These are phyloP conservation scores for Manis pentadactyla DNA, from an alignment of 2,797 vertebrate species.

Conservation along the genomic window DNA sequence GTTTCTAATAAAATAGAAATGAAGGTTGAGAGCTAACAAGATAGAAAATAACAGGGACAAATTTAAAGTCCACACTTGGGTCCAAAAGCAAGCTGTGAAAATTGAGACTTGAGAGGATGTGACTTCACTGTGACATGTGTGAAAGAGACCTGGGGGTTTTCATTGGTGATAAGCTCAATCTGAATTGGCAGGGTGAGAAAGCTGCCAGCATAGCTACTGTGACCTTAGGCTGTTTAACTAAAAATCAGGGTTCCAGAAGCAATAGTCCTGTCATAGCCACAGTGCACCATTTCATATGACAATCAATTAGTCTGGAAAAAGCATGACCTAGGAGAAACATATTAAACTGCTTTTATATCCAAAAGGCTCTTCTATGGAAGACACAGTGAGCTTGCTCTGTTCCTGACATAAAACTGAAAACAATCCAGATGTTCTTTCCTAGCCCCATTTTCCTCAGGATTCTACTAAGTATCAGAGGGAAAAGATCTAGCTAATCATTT, in stretches of 20 bases:
- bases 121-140: neutral
- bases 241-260: neutral
- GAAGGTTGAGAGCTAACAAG: slow-evolving; percentile 47
- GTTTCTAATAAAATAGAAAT: neutral
- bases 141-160: slow-evolving; percentile 12
- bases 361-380: neutral
- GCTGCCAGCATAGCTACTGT: neutral
- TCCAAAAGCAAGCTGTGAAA: slow-evolving; percentile 16
- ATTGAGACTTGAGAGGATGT: neutral
- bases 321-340: neutral
- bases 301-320: neutral
- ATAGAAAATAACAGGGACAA: slow-evolving; percentile 34
- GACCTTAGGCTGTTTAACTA: neutral
- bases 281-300: neutral
- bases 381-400: neutral
- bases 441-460: neutral
- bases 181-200: slow-evolving; percentile 14
- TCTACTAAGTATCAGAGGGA: neutral
- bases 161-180: neutral
- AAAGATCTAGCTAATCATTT: neutral
- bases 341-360: neutral
- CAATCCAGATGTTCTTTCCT: neutral
- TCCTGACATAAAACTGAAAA: neutral
- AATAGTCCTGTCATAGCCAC: neutral
- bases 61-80: neutral